A percentile compares a stretch with the other conserved stretches of the same genome.
Conservation (phyloP, 64 coral and sea anemone genomes). For the Pachyseris speciosa region DNA sequence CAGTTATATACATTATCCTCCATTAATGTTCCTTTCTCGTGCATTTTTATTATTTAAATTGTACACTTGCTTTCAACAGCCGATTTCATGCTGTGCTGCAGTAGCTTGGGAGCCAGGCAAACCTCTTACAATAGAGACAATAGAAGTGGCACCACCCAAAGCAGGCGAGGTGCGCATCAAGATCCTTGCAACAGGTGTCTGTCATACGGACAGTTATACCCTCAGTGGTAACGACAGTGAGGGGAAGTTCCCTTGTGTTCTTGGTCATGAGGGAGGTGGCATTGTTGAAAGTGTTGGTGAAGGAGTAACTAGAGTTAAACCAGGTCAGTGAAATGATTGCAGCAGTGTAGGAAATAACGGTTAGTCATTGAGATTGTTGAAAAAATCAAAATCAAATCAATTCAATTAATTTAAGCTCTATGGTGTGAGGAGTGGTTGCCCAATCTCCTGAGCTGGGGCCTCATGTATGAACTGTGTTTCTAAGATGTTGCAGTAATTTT, state of each 20-base stretch:
- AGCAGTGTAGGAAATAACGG: too few relatives aligned
- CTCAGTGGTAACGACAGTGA: constrained; percentile 73
- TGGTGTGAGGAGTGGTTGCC: too few relatives aligned
- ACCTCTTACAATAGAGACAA: constrained; percentile 83
- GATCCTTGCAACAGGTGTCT: constrained; percentile 91
- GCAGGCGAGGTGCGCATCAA: constrained; percentile 85
- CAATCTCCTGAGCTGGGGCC: too few relatives aligned
- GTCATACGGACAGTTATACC: constrained; percentile 82
- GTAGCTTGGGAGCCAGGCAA: constrained; percentile 88
- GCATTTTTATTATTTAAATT: neutral
- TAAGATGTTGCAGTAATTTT: too few relatives aligned
- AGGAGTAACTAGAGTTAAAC: constrained; percentile 84
- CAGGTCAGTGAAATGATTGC: constrained; percentile 56
- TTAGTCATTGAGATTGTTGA: too few relatives aligned
- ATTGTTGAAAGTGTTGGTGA: constrained; percentile 96
- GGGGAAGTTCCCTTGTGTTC: constrained; percentile 72
- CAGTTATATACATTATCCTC: too few relatives aligned
- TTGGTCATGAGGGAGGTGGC: constrained; percentile 94
- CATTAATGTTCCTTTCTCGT: too few relatives aligned
- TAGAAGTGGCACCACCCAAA: constrained; percentile 88
- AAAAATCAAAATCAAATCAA: too few relatives aligned
- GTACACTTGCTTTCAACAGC: constrained; percentile 22
- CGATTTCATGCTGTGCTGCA: constrained; percentile 81
- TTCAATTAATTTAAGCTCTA: too few relatives aligned
- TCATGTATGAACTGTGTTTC: too few relatives aligned